phyloP scores from a whole-genome alignment of 2,113 vertebrate genomes.

The Chiloscyllium plagiosum region DNA sequence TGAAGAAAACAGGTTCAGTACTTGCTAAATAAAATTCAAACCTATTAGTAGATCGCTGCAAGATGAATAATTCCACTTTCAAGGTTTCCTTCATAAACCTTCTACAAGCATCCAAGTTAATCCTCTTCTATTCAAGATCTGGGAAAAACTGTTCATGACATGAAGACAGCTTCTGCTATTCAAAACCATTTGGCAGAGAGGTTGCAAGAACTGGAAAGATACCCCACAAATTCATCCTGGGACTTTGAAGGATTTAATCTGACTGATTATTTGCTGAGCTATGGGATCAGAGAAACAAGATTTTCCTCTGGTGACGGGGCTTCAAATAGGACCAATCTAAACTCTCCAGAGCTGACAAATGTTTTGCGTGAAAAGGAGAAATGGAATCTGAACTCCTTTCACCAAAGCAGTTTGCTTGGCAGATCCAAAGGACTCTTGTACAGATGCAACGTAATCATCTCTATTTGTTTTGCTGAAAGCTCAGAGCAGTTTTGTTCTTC shows the following conservation, averaged over 20 bases:
- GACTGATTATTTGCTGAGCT: not conserved
- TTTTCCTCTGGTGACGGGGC: not conserved
- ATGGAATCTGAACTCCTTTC: not conserved
- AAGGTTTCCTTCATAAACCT: not conserved
- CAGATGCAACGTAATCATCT: not conserved
- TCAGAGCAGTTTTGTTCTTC: not conserved
- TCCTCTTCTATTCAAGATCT: not conserved
- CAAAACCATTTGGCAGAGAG: not conserved
- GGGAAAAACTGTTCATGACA: not conserved
- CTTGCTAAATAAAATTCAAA: not conserved
- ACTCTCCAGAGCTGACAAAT: not conserved
- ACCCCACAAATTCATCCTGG: not conserved
- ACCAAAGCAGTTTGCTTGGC: not conserved
- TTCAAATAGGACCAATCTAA: not conserved
- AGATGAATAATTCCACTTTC: not conserved
- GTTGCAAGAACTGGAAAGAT: not conserved
- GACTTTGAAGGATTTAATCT: not conserved
- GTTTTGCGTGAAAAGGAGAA: not conserved
- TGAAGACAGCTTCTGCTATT: not conserved
- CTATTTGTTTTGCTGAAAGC: not conserved
- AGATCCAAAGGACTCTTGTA: not conserved
- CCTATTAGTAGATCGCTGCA: not conserved
- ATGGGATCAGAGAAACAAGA: not conserved
- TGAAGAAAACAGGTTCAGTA: not conserved
- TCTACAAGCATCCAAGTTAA: not conserved